phyloP scores from a whole-genome alignment of 64 coral and sea anemone genomes.

The Porites australiensis region DNA sequence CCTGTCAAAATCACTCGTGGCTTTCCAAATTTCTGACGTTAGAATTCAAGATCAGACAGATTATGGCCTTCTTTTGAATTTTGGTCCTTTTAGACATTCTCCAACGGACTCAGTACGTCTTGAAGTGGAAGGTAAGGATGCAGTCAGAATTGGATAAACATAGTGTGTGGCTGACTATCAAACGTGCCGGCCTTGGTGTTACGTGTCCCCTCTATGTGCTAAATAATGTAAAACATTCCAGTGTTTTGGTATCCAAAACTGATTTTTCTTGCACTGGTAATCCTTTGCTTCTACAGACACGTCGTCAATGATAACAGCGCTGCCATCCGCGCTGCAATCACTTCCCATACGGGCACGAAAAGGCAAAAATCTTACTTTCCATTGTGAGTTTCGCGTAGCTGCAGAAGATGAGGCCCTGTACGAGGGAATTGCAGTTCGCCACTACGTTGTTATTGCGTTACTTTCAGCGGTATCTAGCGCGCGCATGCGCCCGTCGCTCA shows the following conservation, averaged over 20 bases:
- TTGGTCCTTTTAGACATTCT: slow-evolving; percentile 9
- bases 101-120: not conserved
- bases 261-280: not conserved
- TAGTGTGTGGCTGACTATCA: not conserved
- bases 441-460: too few species aligned
- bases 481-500: too few species aligned
- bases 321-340: not conserved
- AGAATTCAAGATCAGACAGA: not conserved
- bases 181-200: too few species aligned
- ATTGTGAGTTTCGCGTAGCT: not conserved
- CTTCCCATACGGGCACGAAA: not conserved
- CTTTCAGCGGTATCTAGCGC: too few species aligned
- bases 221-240: too few species aligned
- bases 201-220: too few species aligned
- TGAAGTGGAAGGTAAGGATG: not conserved
- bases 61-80: slow-evolving; percentile 1
- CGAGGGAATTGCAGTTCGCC: not conserved
- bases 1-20: not conserved
- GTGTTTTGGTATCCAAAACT: not conserved
- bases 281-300: not conserved
- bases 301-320: not conserved
- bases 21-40: slow-evolving; percentile 3
- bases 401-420: not conserved
- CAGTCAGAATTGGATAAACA: not conserved
- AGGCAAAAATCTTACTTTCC: not conserved